Evolutionary conservation across 2,888 invertebrate genomes (phyloP).

Genomic region (Dusona sp.): DNA sequence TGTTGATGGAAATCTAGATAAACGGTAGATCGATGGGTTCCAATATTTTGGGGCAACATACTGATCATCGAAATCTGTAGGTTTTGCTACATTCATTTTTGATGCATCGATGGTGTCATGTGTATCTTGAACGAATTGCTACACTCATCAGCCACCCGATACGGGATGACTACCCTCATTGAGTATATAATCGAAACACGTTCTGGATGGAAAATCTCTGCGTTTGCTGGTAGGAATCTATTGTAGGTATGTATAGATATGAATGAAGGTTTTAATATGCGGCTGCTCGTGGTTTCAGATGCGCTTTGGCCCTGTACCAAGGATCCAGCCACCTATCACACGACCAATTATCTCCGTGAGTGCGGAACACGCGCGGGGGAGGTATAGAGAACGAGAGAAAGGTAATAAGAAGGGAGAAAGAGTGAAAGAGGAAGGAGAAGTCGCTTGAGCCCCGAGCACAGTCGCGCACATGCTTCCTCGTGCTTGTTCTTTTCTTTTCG

Average conservation of each 20-base stretch:
- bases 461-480: slow-evolving; percentile 52
- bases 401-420: slow-evolving; percentile 10
- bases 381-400: not conserved
- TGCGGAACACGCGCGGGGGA: slow-evolving; percentile 32
- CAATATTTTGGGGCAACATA: not conserved
- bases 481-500: slow-evolving; percentile 41
- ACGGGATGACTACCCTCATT: not conserved
- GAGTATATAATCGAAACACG: not conserved
- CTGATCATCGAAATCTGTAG: not conserved
- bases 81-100: not conserved
- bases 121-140: not conserved
- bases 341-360: slow-evolving; percentile 65
- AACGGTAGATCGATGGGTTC: not conserved
- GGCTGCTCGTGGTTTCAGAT: slow-evolving; percentile 20
- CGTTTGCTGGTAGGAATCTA: not conserved
- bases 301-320: slow-evolving; percentile 64
- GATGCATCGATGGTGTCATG: not conserved
- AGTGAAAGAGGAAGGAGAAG: slow-evolving; percentile 21
- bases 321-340: slow-evolving; percentile 63
- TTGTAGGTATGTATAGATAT: slow-evolving; percentile 14
- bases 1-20: not conserved
- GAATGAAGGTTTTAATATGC: slow-evolving; percentile 54
- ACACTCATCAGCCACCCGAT: not conserved
- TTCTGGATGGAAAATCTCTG: not conserved
- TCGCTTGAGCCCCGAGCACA: slow-evolving; percentile 54